Evolutionary conservation across 2,797 vertebrate species (phyloP), one percentile per base, ranked within the genome.

Genomic region (Leucoraja ocellata): DNA sequence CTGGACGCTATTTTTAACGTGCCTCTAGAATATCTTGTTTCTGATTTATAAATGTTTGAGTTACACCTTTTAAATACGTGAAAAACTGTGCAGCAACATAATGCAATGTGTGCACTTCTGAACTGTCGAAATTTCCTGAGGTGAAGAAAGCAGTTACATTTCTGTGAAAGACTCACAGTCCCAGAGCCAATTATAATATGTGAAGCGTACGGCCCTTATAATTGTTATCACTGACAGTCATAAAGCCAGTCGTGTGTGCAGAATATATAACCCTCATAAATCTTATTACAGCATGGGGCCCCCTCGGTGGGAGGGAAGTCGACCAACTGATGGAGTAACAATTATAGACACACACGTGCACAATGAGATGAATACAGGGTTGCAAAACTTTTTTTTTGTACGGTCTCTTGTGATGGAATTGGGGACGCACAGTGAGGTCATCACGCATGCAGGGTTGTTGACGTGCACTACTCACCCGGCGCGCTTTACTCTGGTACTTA

Each of bases 401-500:
- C 36, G n/a, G 14, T 32, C 84, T 88, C 84, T 68, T 18, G 28
- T 65, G 84, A 88, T 68, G 71, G 73, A 2, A n/a, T 74, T 28
- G 73, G 39, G 79, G 88, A 80, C 84, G 63, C 4, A 92, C 63
- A 93, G 81, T 39, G 65, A 10, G 63, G 18, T 79, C 7, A 14
- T 3, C 84, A 25, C 63, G 36, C 84, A 88, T 88, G 84, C 84
- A 68, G 61, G n/a, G n/a, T 2, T 88, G 61, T 61, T 21, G 61
- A 88, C 61, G 21, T 8, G 68, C 78, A 0, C 1, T 58, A 97
- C 98, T 98, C 95, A 99, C 98, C 98, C 98, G 95, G 93, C 98
- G 96, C 7, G 98, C 98, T 97, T 99, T 99, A 97, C 98, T 99
- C 96, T 98, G 98, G 97, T 99, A 99, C 96, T 99, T 99, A 95